Percentiles rank a stretch among this genome's conserved stretches.
Evolutionary conservation across 1,140 invertebrate species (phyloP).

Genomic region (Saccostrea glomerata): DNA sequence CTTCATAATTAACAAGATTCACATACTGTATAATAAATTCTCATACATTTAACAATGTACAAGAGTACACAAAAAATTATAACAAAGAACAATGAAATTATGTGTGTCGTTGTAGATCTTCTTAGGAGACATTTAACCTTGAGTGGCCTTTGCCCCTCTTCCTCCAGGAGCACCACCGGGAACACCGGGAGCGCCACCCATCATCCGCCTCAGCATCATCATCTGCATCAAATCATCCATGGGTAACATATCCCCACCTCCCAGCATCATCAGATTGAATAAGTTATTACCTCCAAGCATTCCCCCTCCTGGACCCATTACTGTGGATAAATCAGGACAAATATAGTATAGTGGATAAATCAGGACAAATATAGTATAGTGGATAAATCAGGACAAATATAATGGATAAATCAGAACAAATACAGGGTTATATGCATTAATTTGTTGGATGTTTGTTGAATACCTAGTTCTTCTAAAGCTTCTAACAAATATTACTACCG

Average conservation of each 20-base stretch:
- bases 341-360: neutral
- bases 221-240: neutral
- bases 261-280: neutral
- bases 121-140: too few species aligned
- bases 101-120: too few species aligned
- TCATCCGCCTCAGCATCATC: slow-evolving; percentile 6
- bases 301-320: neutral
- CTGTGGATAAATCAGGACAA: neutral
- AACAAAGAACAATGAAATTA: too few species aligned
- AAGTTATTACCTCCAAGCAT: neutral
- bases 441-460: neutral
- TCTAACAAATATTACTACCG: too few species aligned
- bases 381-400: neutral
- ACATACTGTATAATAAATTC: too few species aligned
- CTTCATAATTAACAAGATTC: too few species aligned
- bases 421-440: neutral
- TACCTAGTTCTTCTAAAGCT: neutral
- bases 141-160: too few species aligned
- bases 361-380: neutral
- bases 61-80: too few species aligned
- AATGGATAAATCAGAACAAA: neutral
- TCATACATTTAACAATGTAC: too few species aligned
- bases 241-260: neutral
- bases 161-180: too few species aligned
- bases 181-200: neutral